These are phyloP conservation scores for Rosalia funebris DNA, from an alignment of 2,888 invertebrate species.

Conservation along the genomic window DNA sequence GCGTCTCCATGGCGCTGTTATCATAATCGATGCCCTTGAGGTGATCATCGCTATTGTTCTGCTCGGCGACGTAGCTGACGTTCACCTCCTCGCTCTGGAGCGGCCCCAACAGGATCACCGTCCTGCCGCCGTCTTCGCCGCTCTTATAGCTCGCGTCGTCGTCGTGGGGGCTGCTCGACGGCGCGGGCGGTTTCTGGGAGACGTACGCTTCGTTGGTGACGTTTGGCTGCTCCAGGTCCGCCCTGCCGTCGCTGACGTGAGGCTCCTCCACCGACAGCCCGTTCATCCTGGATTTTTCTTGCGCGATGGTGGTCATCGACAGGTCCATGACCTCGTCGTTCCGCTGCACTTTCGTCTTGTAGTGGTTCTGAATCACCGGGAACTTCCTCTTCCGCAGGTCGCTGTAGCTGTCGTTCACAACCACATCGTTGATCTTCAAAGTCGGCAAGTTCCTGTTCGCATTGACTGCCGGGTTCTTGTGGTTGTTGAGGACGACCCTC, in stretches of 20 bases:
- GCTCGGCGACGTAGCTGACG: slow-evolving; percentile 12
- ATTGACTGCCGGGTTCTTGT: slow-evolving; percentile 17
- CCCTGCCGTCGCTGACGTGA: not conserved
- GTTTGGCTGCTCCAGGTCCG: not conserved
- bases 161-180: not conserved
- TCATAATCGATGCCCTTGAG: slow-evolving; percentile 53
- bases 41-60: slow-evolving; percentile 32
- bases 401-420: slow-evolving; percentile 32
- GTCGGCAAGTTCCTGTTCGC: slow-evolving; percentile 41
- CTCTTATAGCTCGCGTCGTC: not conserved
- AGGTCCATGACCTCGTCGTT: slow-evolving; percentile 61
- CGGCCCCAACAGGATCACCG: slow-evolving; percentile 36
- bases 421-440: slow-evolving; percentile 52
- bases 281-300: not conserved
- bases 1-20: slow-evolving; percentile 64
- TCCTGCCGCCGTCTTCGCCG: slow-evolving; percentile 5
- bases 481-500: slow-evolving; percentile 21
- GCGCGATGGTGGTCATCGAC: slow-evolving; percentile 44
- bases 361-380: slow-evolving; percentile 29
- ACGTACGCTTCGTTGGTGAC: slow-evolving; percentile 3
- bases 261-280: not conserved
- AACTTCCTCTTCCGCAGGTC: slow-evolving; percentile 42
- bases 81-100: slow-evolving; percentile 26
- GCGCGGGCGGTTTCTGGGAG: no score
- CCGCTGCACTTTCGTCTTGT: slow-evolving; percentile 50